phyloP scores from a whole-genome alignment of 2,797 vertebrate genomes.

The Chelmon rostratus region DNA sequence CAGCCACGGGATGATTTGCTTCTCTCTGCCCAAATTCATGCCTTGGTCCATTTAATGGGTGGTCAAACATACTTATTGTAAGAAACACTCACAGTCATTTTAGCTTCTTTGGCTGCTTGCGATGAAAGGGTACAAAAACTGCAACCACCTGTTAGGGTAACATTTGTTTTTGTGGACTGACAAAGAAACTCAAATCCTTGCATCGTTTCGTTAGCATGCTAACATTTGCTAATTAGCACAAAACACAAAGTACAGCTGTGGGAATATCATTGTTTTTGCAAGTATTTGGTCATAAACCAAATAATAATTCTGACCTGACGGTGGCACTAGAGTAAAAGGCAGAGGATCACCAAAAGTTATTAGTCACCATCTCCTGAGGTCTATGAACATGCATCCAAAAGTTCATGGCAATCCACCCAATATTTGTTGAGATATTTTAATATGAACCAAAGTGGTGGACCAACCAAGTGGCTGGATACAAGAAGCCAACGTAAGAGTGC shows the following conservation, averaged over 20 bases:
- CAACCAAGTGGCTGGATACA: too few species aligned
- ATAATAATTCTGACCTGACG: neutral
- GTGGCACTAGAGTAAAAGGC: neutral
- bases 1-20: conserved; percentile 55
- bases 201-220: neutral
- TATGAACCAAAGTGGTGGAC: neutral
- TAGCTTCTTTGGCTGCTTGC: conserved; percentile 37
- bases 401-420: neutral
- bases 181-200: neutral
- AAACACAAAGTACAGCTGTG: neutral
- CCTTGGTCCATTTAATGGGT: conserved; percentile 67
- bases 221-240: neutral
- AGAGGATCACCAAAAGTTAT: neutral
- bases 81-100: conserved; percentile 65
- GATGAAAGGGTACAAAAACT: conserved; percentile 48
- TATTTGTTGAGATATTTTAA: neutral
- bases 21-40: conserved; percentile 60
- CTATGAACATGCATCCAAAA: neutral
- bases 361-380: neutral
- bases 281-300: neutral
- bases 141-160: conserved; percentile 62
- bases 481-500: too few species aligned
- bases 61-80: conserved; percentile 71
- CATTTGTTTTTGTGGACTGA: conserved; percentile 29
- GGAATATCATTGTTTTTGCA: neutral